Base-by-base conservation (phyloP, 2,113 vertebrate genomes). In the Mungos mungo region DNA sequence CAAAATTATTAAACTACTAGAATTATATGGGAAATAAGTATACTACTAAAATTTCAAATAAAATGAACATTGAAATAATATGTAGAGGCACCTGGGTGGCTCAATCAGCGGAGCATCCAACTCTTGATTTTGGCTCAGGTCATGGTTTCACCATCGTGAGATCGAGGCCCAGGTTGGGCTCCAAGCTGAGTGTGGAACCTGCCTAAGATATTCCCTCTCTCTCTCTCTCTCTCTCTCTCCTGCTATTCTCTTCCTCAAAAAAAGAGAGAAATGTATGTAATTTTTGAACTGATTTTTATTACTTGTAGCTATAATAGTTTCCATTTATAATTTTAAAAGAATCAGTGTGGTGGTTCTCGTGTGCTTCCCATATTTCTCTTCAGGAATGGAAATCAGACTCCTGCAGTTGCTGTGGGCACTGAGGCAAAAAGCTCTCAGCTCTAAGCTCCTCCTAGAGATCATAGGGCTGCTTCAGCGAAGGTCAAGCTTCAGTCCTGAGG, bases 301-400 rank as follows among this genome's bases (percentile, higher is more conserved):
- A 87, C 9, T 66, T 83, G 19, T 69, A 31, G 76, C 15, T 82
- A 77, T 66, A 88, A 21, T 35, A 80, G 18, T 45, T 38, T 4
- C 7, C 23, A 65, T 79, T 35, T 79, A n/a, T 25, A 72, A 52
- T 72, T 90, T 92, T 90, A 57, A 66, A 92, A 90, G 15, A 74
- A 65, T 88, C 74, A 25, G 13, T 52, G 4, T 77, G 29, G 16
- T 57, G 3, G 8, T 23, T n/a, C 33, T 38, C 91, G 7, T 11
- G 2, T 38, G 7, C 5, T 60, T 86, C 57, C 35, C 19, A 66
- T 47, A 35, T 57, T 91, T 14, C 29, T 7, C 23, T 85, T 47
- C 23, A 65, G 13, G 18, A 66, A 33, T 72, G 16, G 74, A 84
- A 91, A 27, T 25, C 25, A 4, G 69, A 69, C 14, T 76, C 33